Conservation (phyloP, 2,888 invertebrate species). For the Zaprionus lineosus region DNA sequence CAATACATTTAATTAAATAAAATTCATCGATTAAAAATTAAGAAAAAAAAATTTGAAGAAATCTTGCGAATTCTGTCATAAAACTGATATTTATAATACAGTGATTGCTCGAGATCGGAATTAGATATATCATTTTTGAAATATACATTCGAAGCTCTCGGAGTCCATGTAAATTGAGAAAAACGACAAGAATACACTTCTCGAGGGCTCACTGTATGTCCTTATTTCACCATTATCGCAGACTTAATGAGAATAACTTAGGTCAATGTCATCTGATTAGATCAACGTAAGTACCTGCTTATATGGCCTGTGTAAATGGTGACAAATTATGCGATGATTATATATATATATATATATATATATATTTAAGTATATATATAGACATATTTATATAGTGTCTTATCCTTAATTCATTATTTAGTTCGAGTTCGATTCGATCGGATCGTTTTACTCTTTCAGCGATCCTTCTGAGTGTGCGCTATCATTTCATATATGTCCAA, state of each 20-base stretch:
- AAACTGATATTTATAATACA: slow-evolving; percentile 33
- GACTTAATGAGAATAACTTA: slow-evolving; percentile 47
- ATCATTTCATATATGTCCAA: slow-evolving; percentile 9
- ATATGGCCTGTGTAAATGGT: slow-evolving; percentile 54
- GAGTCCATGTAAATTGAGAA: too few relatives aligned
- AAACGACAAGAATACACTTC: too few relatives aligned
- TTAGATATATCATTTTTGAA: not conserved
- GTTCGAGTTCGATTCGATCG: slow-evolving; percentile 24
- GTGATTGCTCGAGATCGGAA: not conserved
- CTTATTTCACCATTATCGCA: slow-evolving; percentile 53
- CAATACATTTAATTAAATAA: not conserved
- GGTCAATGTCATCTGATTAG: slow-evolving; percentile 52
- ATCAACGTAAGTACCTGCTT: slow-evolving; percentile 50
- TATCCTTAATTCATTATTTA: slow-evolving; percentile 38
- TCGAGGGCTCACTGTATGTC: not conserved
- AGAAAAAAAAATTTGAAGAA: not conserved
- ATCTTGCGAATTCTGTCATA: not conserved
- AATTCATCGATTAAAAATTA: not conserved
- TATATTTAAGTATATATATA: not conserved
- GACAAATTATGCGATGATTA: slow-evolving; percentile 19
- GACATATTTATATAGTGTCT: slow-evolving; percentile 18
- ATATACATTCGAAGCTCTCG: too few relatives aligned
- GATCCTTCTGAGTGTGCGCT: slow-evolving; percentile 7
- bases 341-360: slow-evolving; percentile 1
- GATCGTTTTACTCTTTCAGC: slow-evolving; percentile 1